Base-by-base conservation (phyloP, 2,797 vertebrate genomes). In the Ctenopoma multispine region DNA sequence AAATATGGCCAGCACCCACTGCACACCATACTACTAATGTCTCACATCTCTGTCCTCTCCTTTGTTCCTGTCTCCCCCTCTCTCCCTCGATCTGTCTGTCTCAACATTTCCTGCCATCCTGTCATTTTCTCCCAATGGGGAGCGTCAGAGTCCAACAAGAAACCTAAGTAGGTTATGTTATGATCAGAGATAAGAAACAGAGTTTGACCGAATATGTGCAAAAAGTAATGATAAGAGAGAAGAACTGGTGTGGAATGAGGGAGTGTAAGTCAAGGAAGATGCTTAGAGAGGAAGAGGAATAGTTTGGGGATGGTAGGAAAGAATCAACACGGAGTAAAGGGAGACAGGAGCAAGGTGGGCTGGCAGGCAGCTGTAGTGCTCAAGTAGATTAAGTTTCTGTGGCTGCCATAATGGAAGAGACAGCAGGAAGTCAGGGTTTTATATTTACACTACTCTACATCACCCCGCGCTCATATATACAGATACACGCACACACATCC, bases 1-100 rank as follows among this genome's bases (percentile, higher is more conserved):
- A 95, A 95, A 95, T 95, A 95, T 92, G 94, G 92, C 93, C 89
- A 15, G 62, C 91, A 83, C 70, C 57, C 48, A 49, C 29, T 57
- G 31, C 44, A 57, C 27, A 38, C 38, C 31, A 7, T 23, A 7
- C 24, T 7, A 4, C 58, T 63, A 47, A 59, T 47, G 67, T 84
- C 75, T 65, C 73, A 40, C 38, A 4, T 72, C 47, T 67, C 24
- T 27, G 24, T 67, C 61, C 74, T 38, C 36, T 77, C 83, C 63
- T 63, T 66, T 18, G 8, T 17, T 61, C 54, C 43, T 41, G 27
- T 54, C 63, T 79, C 50, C 46, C 63, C 69, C 51, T 69, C 69
- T 65, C 67, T 58, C 51, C 81, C 60, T 77, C 67, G 61, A 71
- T 77, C 38, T 62, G 27, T 78, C 51, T 72, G 48, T 80, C 71